Base-by-base conservation (phyloP, 2,797 vertebrate genomes). In the Pelobates cultripes region DNA sequence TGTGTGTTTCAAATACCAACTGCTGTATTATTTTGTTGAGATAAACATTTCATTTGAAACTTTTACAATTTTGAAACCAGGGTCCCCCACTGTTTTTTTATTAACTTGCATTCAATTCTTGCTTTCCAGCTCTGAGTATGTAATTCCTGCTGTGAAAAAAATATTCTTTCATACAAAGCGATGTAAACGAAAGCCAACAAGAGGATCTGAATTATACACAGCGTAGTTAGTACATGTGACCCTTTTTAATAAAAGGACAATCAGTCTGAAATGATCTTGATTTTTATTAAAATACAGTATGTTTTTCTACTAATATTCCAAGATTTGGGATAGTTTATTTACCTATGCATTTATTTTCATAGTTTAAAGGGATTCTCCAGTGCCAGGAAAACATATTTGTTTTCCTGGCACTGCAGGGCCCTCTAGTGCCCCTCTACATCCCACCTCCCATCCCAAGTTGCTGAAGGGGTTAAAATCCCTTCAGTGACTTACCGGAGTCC, bases 31-130 rank as follows among this genome's bases (percentile, higher is more conserved):
- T 68, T 74, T 74, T 80, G 63, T 15, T 43, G 64, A 73, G 64
- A 67, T 73, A 80, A 74, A 66, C n/a, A 74, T 69, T 75, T 81
- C 17, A 57, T 4, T 47, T 70, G 4, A 81, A 70, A 51, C n/a
- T 15, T 45, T n/a, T n/a, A 45, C 15, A 57, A n/a, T 15, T 75
- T 70, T 69, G 12, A 45, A 28, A 55, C 42, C 7, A 10, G 42
- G 53, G 28, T 17, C 44, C 73, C 66, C 53, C 44, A 44, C 63
- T 75, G 71, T n/a, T 81, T 74, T 28, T n/a, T 4, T 45, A 75
- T 75, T 75, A 75, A 69, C 10, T 75, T 75, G 53, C n/a, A 81
- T 81, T 75, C 73, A 81, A 14, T 45, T 70, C 43, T 75, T 63
- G 79, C 67, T 73, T 75, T 42, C 42, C 64, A 43, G 10, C 47